Percentiles rank a stretch among this genome's conserved stretches.
phyloP scores from a whole-genome alignment of 2,888 invertebrate genomes.

The Agriopis aurantiaria region DNA sequence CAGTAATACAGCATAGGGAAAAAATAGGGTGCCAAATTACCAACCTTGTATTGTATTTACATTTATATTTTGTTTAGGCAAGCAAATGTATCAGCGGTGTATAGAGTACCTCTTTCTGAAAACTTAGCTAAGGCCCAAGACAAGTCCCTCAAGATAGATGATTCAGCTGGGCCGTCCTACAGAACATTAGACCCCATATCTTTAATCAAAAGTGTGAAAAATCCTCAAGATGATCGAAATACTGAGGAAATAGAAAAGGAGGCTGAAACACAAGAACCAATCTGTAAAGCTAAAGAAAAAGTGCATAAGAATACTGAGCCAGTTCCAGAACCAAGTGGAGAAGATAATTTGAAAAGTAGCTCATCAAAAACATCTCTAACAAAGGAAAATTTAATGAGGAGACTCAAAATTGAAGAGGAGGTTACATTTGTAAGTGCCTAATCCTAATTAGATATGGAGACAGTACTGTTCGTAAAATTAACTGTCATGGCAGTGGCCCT shows the following conservation, averaged over 20 bases:
- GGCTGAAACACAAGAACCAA: conserved; percentile 3
- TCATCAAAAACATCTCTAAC: conserved; percentile 48
- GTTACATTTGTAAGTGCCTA: conserved; percentile 70
- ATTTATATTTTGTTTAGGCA: conserved; percentile 76
- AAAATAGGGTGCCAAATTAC: neutral
- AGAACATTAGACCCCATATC: conserved; percentile 59
- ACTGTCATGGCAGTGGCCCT: no score
- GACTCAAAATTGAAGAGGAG: conserved; percentile 79
- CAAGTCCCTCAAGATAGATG: conserved; percentile 18
- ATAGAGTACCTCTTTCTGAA: conserved; percentile 62
- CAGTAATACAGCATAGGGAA: neutral
- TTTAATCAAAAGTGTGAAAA: conserved; percentile 52
- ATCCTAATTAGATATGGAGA: neutral
- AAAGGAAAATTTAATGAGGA: conserved; percentile 70
- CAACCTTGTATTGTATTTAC: neutral
- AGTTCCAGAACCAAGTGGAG: conserved; percentile 22
- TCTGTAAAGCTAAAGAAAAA: conserved; percentile 30
- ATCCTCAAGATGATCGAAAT: conserved; percentile 22
- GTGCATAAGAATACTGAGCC: conserved; percentile 31
- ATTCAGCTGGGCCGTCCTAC: conserved; percentile 52
- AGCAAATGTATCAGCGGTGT: conserved; percentile 90
- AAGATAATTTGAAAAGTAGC: conserved; percentile 33
- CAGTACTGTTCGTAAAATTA: no score
- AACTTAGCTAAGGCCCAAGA: conserved; percentile 19
- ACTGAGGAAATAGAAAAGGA: conserved; percentile 33